phyloP scores from a whole-genome alignment of 2,113 vertebrate species.

The Colius striatus region DNA sequence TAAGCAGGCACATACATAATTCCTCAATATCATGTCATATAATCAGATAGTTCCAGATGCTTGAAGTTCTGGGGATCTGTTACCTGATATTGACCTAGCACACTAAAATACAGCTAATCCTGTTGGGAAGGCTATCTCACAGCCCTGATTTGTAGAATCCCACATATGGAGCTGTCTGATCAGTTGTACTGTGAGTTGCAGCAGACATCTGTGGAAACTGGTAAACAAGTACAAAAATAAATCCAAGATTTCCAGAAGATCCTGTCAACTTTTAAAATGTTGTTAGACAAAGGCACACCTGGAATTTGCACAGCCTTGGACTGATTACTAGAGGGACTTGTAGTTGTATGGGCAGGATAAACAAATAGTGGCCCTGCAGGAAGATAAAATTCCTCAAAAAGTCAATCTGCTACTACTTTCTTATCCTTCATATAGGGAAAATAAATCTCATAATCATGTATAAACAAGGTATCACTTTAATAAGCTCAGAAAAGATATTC shows the following conservation, averaged over 20 bases:
- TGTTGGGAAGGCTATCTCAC: neutral
- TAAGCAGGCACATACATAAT: neutral
- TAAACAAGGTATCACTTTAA: neutral
- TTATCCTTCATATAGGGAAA: neutral
- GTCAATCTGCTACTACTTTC: neutral
- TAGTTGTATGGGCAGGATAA: neutral
- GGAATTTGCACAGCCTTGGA: slow-evolving; percentile 18
- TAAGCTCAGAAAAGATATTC: neutral
- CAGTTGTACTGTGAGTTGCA: neutral
- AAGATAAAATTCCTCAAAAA: neutral
- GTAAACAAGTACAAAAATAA: neutral
- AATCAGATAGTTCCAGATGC: neutral
- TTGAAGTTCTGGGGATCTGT: neutral
- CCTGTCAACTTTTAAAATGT: neutral
- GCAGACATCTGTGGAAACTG: slow-evolving; percentile 3
- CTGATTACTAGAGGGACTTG: neutral
- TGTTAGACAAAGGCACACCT: slow-evolving; percentile 10
- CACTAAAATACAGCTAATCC: neutral
- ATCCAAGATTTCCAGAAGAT: neutral
- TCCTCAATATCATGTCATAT: neutral
- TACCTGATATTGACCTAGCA: accelerated
- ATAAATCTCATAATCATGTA: neutral
- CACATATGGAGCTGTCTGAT: neutral
- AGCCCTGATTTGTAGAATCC: neutral
- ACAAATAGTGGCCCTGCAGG: neutral